These are phyloP conservation scores for Heliothis virescens DNA, from an alignment of 1,140 invertebrate species.

Conservation along the genomic window DNA sequence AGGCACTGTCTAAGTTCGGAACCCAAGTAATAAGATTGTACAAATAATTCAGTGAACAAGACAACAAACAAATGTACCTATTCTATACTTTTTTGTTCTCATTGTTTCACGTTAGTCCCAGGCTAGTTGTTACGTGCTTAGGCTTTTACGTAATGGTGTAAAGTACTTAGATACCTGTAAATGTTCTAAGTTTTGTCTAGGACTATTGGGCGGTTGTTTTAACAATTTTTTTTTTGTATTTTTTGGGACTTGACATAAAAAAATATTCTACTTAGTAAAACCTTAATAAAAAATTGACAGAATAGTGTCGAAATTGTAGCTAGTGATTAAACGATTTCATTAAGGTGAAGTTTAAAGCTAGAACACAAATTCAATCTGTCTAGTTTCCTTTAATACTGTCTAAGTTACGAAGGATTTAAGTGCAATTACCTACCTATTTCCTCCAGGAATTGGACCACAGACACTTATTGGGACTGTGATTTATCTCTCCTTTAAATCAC, in stretches of 20 bases:
- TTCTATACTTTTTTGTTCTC: too few relatives aligned
- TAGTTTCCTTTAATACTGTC: not conserved
- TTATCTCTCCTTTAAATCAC: conserved; percentile 14
- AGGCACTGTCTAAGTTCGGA: conserved; percentile 7
- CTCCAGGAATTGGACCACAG: conserved; percentile 2
- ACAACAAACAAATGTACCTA: not conserved
- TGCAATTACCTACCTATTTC: conserved; percentile 19
- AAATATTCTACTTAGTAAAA: too few relatives aligned
- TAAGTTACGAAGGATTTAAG: conserved; percentile 11
- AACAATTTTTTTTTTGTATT: too few relatives aligned
- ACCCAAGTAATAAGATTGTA: not conserved
- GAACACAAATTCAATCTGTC: conserved; percentile 10
- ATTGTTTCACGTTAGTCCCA: too few relatives aligned
- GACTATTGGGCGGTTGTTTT: too few relatives aligned
- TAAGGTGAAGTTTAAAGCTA: not conserved
- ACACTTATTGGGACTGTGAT: not conserved
- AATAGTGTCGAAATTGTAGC: not conserved
- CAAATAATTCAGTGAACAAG: not conserved
- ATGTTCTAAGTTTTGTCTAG: too few relatives aligned
- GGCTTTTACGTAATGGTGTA: too few relatives aligned
- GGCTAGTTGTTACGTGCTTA: too few relatives aligned
- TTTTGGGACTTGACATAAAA: too few relatives aligned
- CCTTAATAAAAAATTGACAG: too few relatives aligned
- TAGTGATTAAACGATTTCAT: not conserved
- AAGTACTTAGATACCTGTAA: too few relatives aligned